phyloP scores from a whole-genome alignment of 2,113 vertebrate genomes.

The Pardalotus punctatus region DNA sequence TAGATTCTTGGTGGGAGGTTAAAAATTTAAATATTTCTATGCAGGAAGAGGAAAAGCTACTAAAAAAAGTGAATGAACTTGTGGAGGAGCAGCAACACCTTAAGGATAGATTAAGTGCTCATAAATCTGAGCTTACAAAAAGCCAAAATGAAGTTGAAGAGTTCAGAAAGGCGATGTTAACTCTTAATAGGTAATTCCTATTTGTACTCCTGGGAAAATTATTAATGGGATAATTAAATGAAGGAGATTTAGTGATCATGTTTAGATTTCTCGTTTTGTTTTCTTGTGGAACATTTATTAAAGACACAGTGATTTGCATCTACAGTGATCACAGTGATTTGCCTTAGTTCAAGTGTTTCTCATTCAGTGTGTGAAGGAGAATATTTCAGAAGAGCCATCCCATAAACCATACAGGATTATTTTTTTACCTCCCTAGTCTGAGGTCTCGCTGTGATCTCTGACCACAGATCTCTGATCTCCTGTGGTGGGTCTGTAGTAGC shows the following conservation, averaged over 20 bases:
- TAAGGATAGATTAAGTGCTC: conserved; percentile 69
- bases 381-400: background rate
- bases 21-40: background rate
- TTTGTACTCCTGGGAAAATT: background rate
- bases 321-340: too few species aligned
- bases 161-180: conserved; percentile 70
- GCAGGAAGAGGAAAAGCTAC: conserved; percentile 80
- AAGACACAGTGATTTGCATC: background rate
- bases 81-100: conserved; percentile 72
- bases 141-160: conserved; percentile 81
- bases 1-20: background rate
- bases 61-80: conserved; percentile 73
- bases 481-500: background rate
- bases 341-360: background rate
- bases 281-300: background rate
- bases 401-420: background rate
- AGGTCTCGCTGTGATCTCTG: background rate
- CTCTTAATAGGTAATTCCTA: conserved; percentile 77
- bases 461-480: background rate
- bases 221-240: background rate
- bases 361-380: background rate
- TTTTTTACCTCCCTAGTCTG: background rate
- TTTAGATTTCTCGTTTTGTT: background rate
- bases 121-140: conserved; percentile 70
- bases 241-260: background rate